These are phyloP conservation scores for Branchipolynoe longqiensis DNA, from an alignment of 2,888 invertebrate species.

Conservation along the genomic window DNA sequence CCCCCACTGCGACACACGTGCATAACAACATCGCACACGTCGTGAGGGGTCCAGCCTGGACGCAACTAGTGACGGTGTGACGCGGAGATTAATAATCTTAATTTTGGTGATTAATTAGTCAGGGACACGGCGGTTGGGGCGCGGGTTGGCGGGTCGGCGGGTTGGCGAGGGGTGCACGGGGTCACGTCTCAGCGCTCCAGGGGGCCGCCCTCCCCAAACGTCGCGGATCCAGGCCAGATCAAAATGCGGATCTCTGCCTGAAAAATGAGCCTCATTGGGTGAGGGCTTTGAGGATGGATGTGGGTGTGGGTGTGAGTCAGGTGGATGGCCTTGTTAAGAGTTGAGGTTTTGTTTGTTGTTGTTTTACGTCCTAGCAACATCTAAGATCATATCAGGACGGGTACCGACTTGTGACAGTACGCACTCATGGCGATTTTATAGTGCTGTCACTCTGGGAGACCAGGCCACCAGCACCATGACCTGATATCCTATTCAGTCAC, in stretches of 20 bases:
- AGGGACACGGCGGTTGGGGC: neutral
- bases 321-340: neutral
- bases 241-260: conserved; percentile 5
- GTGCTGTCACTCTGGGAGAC: no score
- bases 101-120: conserved; percentile 37
- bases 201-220: conserved; percentile 12
- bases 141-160: no score
- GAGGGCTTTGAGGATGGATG: neutral
- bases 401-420: no score
- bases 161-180: no score
- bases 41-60: neutral
- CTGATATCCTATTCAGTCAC: no score
- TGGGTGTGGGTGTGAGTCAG: neutral
- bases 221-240: neutral
- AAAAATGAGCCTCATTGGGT: neutral
- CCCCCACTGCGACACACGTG: conserved; percentile 1
- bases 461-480: no score
- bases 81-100: conserved; percentile 45
- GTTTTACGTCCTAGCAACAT: no score
- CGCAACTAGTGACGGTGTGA: conserved; percentile 39
- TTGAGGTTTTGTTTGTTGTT: neutral
- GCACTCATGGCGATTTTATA: no score
- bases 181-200: conserved; percentile 32
- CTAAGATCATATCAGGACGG: no score
- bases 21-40: neutral